Conservation (phyloP, 2,797 vertebrate species). For the Rhyacichthys aspro region DNA sequence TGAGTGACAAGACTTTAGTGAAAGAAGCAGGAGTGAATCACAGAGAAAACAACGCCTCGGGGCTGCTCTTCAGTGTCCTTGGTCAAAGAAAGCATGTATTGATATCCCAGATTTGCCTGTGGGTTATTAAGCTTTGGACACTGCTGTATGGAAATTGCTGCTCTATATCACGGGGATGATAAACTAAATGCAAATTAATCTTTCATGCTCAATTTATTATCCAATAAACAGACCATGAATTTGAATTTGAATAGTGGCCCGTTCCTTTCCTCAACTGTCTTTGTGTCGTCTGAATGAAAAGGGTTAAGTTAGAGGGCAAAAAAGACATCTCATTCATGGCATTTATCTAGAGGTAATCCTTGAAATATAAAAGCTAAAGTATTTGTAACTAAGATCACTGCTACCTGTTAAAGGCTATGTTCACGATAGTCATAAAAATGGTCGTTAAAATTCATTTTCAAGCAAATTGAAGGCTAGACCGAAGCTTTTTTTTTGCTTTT, state of each 20-base stretch:
- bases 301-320: slow-evolving; percentile 20
- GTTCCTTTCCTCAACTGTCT: slow-evolving; percentile 36
- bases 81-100: slow-evolving; percentile 50
- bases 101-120: slow-evolving; percentile 46
- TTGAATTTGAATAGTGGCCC: slow-evolving; percentile 58
- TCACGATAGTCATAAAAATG: too few relatives aligned
- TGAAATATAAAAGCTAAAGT: too few relatives aligned
- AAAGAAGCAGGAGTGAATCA: slow-evolving; percentile 55
- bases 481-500: too few relatives aligned
- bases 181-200: slow-evolving; percentile 70
- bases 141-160: slow-evolving; percentile 50
- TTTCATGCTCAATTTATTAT: slow-evolving; percentile 73
- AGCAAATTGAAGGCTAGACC: too few relatives aligned
- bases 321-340: slow-evolving; percentile 10
- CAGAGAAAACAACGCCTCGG: slow-evolving; percentile 39
- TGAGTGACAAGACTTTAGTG: slow-evolving; percentile 62
- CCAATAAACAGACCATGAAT: slow-evolving; percentile 66
- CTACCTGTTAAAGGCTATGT: too few relatives aligned
- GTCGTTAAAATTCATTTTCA: too few relatives aligned
- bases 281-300: slow-evolving; percentile 46
- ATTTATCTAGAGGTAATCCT: slow-evolving; percentile 28
- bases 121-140: slow-evolving; percentile 54
- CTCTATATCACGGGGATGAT: slow-evolving; percentile 59
- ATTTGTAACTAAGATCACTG: too few relatives aligned
- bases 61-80: slow-evolving; percentile 56